Evolutionary conservation across 2,797 vertebrate species (phyloP).

Genomic region (Anas flavirostris): DNA sequence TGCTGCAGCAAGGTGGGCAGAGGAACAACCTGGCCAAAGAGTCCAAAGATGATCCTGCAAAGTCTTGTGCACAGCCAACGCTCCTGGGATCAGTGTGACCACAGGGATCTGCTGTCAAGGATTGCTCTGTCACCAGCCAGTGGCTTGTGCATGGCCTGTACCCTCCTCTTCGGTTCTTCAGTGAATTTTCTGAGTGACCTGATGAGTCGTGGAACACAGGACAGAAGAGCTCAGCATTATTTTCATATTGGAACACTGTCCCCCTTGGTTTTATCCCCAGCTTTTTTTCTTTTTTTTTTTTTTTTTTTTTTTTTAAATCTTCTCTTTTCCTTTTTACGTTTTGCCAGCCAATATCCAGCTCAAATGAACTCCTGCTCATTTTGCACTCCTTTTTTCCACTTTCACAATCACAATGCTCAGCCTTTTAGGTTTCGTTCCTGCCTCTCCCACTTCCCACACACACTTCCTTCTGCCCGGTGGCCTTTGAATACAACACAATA

Average conservation of each 20-base stretch:
- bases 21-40: neutral
- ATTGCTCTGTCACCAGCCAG: neutral
- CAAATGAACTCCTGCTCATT: neutral
- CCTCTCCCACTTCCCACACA: conserved; percentile 36
- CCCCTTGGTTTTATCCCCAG: neutral
- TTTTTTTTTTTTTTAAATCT: too few relatives aligned
- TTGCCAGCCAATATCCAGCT: neutral
- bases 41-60: neutral
- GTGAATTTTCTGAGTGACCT: neutral
- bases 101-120: neutral
- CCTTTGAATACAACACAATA: neutral
- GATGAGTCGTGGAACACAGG: neutral
- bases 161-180: neutral
- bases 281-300: too few relatives aligned
- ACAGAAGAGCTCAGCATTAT: neutral
- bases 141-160: neutral
- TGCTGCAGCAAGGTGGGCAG: neutral
- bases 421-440: neutral
- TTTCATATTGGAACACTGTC: neutral
- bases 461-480: neutral
- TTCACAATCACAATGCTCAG: neutral
- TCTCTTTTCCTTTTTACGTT: neutral
- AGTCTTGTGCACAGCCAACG: neutral
- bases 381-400: neutral
- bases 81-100: accelerated